phyloP scores from a whole-genome alignment of 2,113 vertebrate species.

The Cichladusa arquata region DNA sequence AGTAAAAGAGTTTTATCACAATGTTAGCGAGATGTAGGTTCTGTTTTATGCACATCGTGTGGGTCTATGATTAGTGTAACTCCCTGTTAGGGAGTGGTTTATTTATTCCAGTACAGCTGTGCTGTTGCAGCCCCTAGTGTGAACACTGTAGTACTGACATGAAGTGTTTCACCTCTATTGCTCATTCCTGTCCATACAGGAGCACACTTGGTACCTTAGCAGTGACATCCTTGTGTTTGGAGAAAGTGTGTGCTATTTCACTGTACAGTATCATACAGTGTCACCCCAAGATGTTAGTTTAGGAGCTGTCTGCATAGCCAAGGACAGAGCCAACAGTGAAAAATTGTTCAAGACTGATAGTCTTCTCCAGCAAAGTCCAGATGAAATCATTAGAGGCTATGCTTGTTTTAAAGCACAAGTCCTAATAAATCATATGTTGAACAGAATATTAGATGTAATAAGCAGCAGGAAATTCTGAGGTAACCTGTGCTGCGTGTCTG shows the following conservation, averaged over 20 bases:
- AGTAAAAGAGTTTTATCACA: neutral
- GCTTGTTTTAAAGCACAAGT: neutral
- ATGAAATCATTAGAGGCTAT: neutral
- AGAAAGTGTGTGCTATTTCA: neutral
- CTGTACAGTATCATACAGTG: neutral
- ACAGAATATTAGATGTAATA: neutral
- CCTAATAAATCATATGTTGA: neutral
- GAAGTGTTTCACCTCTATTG: neutral
- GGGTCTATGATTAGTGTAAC: neutral
- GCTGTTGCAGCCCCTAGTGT: slow-evolving; percentile 25
- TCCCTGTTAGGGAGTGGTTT: neutral
- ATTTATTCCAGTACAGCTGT: neutral
- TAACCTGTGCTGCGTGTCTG: neutral
- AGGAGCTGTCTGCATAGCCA: neutral
- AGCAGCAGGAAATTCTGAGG: neutral
- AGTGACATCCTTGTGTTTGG: neutral
- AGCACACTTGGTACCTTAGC: neutral
- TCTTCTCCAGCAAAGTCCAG: neutral
- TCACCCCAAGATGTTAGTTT: neutral
- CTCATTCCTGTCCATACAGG: neutral
- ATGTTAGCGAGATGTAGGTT: neutral
- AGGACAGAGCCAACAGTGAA: neutral
- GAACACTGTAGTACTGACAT: neutral
- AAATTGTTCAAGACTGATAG: neutral
- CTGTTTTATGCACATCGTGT: neutral